Evolutionary conservation across 1,140 invertebrate species (phyloP), one percentile per base, ranked within the genome.

Genomic region (Dreissena rostriformis): DNA sequence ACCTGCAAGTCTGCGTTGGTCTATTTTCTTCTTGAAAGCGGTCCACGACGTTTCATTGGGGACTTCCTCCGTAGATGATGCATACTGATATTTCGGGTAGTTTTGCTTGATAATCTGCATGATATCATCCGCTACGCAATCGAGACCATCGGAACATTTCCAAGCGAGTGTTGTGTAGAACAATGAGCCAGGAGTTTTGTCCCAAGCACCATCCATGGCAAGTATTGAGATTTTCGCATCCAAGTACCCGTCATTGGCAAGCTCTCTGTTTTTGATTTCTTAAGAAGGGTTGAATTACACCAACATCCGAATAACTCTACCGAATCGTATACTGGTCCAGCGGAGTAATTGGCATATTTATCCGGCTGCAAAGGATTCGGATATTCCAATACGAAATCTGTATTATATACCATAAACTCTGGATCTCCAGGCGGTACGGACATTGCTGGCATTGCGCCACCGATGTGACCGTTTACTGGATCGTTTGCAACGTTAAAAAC

Each of bases 21-120:
- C 87, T 28, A 88, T 84, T 1, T 66, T 73, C 19, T 83, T 68
- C 53, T 88, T 86, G 55, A 88, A 87, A 2, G 53, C 72, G 0
- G 83, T 78, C 87, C 87, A 88, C 1, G 87, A 84, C 2, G 86
- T 88, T 70, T 87, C 83, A 70, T 87, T 87, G 15, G 86, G 86
- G 22, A 66, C 70, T 19, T 87, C 78, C 26, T 71, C 79, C 22
- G n/a, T 51, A 22, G 19, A 66, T 51, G 87, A 86, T 0, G 87
- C 86, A n/a, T 72, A 15, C 7, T 78, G 17, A 57, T 78, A 87
- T 39, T 85, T 66, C 14, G 81, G 74, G 55, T 70, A 87, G 8
- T 86, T 80, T 5, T 57, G 24, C 14, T 82, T 72, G 10, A 85
- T 70, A 17, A 87, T n/a, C 1, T 84, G 22, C 29, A 84, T 66